These are phyloP conservation scores for Noturus placidus DNA, from an alignment of 2,113 vertebrate genomes.

Conservation along the genomic window DNA sequence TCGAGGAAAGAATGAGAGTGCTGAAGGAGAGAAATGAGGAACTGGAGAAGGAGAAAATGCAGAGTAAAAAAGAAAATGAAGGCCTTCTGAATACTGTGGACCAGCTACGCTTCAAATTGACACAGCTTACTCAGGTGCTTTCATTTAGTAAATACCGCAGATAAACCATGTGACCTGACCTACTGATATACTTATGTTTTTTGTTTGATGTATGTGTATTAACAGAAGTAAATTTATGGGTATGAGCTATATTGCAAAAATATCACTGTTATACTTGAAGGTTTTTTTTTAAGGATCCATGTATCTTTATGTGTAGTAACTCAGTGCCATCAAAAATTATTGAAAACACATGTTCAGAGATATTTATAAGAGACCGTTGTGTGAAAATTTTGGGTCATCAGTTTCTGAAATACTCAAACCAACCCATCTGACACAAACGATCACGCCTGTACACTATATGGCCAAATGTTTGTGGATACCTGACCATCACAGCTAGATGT, in stretches of 20 bases:
- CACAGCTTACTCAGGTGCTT: slow-evolving; percentile 64
- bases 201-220: not conserved
- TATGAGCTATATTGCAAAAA: too few species aligned
- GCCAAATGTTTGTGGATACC: not conserved
- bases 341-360: not conserved
- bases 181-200: not conserved
- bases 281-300: not conserved
- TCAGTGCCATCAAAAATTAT: not conserved
- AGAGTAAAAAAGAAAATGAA: slow-evolving; percentile 65
- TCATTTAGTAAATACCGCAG: not conserved
- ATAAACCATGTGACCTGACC: not conserved
- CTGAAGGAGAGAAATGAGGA: slow-evolving; percentile 70
- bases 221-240: not conserved
- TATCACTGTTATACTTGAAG: not conserved
- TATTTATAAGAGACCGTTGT: not conserved
- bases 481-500: not conserved
- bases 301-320: not conserved
- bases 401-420: not conserved
- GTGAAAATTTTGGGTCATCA: not conserved
- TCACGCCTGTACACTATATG: not conserved
- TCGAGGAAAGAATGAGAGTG: slow-evolving; percentile 70
- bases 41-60: slow-evolving; percentile 65
- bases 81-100: slow-evolving; percentile 63
- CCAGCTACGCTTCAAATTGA: slow-evolving; percentile 63
- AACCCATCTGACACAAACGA: not conserved